Conservation (phyloP, 2,888 invertebrate species). For the Nephrotoma appendiculata region DNA sequence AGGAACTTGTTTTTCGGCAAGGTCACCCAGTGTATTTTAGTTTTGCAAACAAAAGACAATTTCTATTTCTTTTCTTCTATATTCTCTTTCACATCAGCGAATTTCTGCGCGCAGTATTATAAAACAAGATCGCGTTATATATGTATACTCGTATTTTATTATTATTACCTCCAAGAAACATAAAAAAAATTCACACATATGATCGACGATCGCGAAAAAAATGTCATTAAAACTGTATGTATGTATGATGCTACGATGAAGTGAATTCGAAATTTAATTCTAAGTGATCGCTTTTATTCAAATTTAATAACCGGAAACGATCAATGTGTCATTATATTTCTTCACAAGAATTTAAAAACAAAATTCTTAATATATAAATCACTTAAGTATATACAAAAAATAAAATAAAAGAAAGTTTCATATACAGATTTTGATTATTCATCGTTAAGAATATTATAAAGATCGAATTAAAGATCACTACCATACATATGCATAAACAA, state of each 20-base stretch:
- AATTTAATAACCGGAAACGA: neutral
- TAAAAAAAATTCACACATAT: neutral
- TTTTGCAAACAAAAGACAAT: neutral
- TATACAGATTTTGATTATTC: neutral
- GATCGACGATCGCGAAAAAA: neutral
- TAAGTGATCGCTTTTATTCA: neutral
- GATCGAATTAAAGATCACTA: neutral
- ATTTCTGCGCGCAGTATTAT: neutral
- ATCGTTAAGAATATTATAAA: neutral
- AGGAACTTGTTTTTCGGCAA: slow-evolving; percentile 4
- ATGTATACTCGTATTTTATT: too few relatives aligned
- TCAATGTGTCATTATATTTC: neutral
- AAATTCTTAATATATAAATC: neutral
- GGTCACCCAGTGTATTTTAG: neutral
- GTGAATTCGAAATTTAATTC: neutral
- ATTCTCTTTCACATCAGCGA: neutral
- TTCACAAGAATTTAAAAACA: neutral
- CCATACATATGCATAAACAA: neutral
- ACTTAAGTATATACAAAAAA: neutral
- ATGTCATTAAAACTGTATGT: neutral
- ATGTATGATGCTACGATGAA: neutral
- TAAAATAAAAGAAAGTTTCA: neutral
- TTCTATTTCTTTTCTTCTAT: neutral
- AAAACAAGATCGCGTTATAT: neutral
- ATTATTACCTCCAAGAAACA: neutral